A percentile compares a stretch with the other conserved stretches of the same genome.
These are phyloP conservation scores for Arrhamphus sclerolepis DNA, from an alignment of 2,797 vertebrate species.

Conservation along the genomic window DNA sequence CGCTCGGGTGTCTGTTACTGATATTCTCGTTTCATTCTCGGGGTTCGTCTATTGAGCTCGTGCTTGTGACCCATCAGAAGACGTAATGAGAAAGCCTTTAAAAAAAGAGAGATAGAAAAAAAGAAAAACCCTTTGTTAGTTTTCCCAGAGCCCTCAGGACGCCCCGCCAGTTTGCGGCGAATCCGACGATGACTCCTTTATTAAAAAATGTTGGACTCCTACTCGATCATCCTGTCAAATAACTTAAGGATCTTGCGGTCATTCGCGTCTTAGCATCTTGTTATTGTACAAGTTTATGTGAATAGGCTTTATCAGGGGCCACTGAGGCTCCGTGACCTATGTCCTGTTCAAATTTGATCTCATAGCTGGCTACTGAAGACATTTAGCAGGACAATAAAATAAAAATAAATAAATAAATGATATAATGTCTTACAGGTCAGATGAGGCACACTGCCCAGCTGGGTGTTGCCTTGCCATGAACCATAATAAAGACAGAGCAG, in stretches of 20 bases:
- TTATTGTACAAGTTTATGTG: not conserved
- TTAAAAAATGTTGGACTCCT: not conserved
- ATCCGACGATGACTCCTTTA: not conserved
- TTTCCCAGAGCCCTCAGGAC: not conserved
- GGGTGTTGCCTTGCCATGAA: constrained; percentile 25
- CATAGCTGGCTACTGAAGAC: not conserved
- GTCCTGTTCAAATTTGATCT: not conserved
- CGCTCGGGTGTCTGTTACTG: not conserved
- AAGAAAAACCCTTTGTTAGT: constrained; percentile 51
- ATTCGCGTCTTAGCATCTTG: not conserved
- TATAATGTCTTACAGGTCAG: not conserved
- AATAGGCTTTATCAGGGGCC: not conserved
- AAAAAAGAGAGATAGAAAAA: too few relatives aligned
- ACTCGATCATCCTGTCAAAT: not conserved
- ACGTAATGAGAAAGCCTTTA: constrained; percentile 4
- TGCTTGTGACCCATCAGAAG: not conserved
- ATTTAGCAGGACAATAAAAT: not conserved
- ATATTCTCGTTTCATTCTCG: not conserved
- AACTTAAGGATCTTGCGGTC: too few relatives aligned
- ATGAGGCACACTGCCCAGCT: constrained; percentile 8
- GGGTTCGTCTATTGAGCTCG: not conserved
- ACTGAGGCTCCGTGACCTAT: not conserved
- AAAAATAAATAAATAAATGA: too few relatives aligned
- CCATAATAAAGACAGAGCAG: constrained; percentile 29
- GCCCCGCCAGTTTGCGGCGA: constrained; percentile 7